Base-by-base conservation (phyloP, 2,888 invertebrate species). In the Molanna angustata region DNA sequence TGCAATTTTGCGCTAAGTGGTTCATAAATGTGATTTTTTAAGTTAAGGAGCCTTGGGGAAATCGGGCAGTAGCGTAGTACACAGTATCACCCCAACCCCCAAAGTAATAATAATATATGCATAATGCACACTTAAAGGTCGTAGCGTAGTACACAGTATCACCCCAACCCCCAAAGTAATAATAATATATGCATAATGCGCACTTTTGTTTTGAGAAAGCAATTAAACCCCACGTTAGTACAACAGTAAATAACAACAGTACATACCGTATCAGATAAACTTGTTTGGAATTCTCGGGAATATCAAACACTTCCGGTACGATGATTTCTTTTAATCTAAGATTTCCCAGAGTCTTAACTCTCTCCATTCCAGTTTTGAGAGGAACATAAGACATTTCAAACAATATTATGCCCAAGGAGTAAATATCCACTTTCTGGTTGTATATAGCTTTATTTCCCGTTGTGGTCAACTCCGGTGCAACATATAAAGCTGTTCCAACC, bases 341-440 rank as follows among this genome's bases (percentile, higher is more conserved):
- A 49, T 84, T 83, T 1, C 81, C 77, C 27, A 99, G 76, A 2
- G 93, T 82, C 62, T 84, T 81, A 14, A 86, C 85, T 54, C 97
- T 76, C 69, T 98, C 98, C 91, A 95, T 96, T 31, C 84, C 86
- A 0, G 96, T 97, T 1, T 75, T 74, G 39, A 94, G 76, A 0
- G 93, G 88, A 13, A 83, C 85, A 66, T 91, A 90, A 63, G 90
- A 91, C 96, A 99, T 98, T 76, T 94, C 94, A 64, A 94, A 96
- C 60, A 96, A 82, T 59, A 97, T 96, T 32, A 97, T 88, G 2
- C 96, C 96, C 42, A 92, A 68, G 1, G 88, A 88, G 67, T 90
- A 92, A 60, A 91, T 85, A 66, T 92, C 91, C 6, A 92, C 92
- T 73, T 92, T 92, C 76, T 95, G 91, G 70, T 88, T 93, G 68